Evolutionary conservation across 2,113 vertebrate species (phyloP), one percentile per base, ranked within the genome.

Genomic region (Forbesichthys papilliferus): DNA sequence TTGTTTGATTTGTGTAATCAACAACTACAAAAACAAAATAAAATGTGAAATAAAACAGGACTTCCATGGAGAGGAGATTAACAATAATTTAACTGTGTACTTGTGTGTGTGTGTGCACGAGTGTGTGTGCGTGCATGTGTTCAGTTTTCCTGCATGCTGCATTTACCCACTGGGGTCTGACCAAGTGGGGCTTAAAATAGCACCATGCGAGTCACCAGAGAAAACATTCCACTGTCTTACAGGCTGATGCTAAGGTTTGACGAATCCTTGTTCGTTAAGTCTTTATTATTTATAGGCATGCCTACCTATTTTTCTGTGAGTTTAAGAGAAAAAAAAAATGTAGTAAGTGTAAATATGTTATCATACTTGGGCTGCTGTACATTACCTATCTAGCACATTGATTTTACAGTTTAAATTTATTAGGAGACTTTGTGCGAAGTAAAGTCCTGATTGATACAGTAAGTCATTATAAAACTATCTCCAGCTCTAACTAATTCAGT

Each of bases 101-200:
- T 42, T 62, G 34, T 68, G 55, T 66, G 48, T 57, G 48, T 79
- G 62, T 74, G 13, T 52, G 68, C 53, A 16, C 64, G 51, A 9
- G 53, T 61, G 27, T 27, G 51, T 73, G 16, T 48, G 48, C 53
- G 20, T 59, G 34, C 10, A 27, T 4, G 27, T 27, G 27, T 64
- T 56, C 71, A 27, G 66, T 2, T 64, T 61, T 67, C 69, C 61
- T 61, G 33, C 9, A 49, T 47, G 61, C 52, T 78, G 20, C 59
- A 57, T 73, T 69, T 73, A 73, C 66, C 61, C 18, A 58, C 68
- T 6, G 49, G 47, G 71, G 75, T 76, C 75, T 66, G 60, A 78
- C 74, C 66, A 74, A 81, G 73, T 61, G 70, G 33, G 18, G 59
- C 80, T 82, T 48, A 82, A 89, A 90, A 92, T 89, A 88, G 79